phyloP scores from a whole-genome alignment of 2,797 vertebrate species.

The Pantherophis alleghaniensis region DNA sequence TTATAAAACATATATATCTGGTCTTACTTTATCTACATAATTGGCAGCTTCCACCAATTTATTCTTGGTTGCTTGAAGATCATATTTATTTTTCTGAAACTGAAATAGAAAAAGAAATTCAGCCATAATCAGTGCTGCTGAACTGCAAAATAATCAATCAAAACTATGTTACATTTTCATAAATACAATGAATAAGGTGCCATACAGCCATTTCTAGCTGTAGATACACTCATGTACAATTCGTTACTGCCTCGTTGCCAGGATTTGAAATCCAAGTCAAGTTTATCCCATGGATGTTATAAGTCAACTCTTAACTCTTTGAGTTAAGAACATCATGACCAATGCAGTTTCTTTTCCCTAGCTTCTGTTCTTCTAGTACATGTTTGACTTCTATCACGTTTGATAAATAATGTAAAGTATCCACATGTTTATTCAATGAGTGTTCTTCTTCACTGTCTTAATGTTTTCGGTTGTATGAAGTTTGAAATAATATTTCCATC shows the following conservation, averaged over 20 bases:
- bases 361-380: not conserved
- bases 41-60: slow-evolving; percentile 92
- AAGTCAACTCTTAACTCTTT: not conserved
- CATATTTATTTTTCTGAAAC: slow-evolving; percentile 84
- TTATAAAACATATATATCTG: slow-evolving; percentile 33
- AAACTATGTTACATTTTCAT: not conserved
- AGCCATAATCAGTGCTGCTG: not conserved
- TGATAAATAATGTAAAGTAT: not conserved
- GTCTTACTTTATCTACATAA: slow-evolving; percentile 93
- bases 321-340: not conserved
- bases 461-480: not conserved
- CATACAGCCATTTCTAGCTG: not conserved
- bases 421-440: not conserved
- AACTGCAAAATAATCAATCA: not conserved
- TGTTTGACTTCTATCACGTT: not conserved
- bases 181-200: not conserved
- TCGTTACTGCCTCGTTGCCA: not conserved
- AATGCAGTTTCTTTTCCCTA: not conserved
- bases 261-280: not conserved
- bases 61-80: slow-evolving; percentile 77
- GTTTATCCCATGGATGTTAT: not conserved
- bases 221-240: not conserved
- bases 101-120: slow-evolving; percentile 65
- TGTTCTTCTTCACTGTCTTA: not conserved
- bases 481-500: not conserved